A percentile compares a stretch with the other conserved stretches of the same genome.
Evolutionary conservation across 2,113 vertebrate species (phyloP).

Genomic region (Maccullochella peelii): DNA sequence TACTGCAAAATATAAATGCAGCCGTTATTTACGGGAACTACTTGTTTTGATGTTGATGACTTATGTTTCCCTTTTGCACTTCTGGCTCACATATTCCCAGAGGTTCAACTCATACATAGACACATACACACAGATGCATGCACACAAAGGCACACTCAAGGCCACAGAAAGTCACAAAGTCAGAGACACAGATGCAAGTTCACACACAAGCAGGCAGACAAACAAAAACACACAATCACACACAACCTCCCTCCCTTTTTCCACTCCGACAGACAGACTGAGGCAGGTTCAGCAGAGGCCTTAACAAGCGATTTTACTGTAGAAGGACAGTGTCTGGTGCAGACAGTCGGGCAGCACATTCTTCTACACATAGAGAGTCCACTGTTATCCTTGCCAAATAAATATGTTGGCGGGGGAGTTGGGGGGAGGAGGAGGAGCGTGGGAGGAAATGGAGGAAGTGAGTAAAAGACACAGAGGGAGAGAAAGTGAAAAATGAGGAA

Average conservation of each 20-base stretch:
- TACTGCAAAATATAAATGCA: constrained; percentile 79
- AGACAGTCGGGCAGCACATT: constrained; percentile 64
- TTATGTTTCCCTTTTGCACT: constrained; percentile 68
- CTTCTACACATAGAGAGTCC: constrained; percentile 61
- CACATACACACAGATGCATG: constrained; percentile 18
- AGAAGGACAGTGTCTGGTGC: constrained; percentile 56
- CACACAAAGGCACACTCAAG: constrained; percentile 15
- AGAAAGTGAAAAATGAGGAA: constrained; percentile 9
- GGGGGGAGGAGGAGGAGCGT: constrained; percentile 7
- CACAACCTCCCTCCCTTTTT: constrained; percentile 1
- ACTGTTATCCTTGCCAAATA: constrained; percentile 65
- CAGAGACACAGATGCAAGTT: constrained; percentile 28
- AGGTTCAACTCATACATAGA: constrained; percentile 45
- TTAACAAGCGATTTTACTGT: constrained; percentile 47
- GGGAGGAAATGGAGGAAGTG: constrained; percentile 41
- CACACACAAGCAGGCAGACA: constrained; percentile 19
- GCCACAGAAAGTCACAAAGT: constrained; percentile 25
- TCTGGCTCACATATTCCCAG: constrained; percentile 52
- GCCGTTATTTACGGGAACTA: constrained; percentile 72
- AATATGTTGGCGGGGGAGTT: constrained; percentile 43
- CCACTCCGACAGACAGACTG: constrained; percentile 38
- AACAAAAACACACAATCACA: constrained; percentile 28
- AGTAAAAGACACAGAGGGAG: constrained; percentile 23
- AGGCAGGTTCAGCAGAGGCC: constrained; percentile 45
- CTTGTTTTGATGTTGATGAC: constrained; percentile 75